These are phyloP conservation scores for Tor tambroides DNA, from an alignment of 2,113 vertebrate species.

Conservation along the genomic window DNA sequence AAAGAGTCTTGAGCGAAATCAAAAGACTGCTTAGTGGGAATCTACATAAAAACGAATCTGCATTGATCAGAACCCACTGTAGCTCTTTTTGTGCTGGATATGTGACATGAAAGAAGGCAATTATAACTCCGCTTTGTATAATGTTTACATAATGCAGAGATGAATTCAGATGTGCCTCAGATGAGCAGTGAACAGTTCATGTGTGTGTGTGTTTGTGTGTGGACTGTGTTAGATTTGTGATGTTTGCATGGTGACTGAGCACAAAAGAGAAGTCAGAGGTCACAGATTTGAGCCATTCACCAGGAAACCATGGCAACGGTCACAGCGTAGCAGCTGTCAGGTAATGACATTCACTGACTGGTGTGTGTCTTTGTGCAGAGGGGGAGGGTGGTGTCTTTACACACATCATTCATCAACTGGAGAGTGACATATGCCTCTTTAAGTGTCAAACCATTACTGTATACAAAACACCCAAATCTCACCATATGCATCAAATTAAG, in stretches of 20 bases:
- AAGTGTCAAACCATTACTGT: conserved; percentile 27
- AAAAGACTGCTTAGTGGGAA: conserved; percentile 10
- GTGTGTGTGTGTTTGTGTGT: neutral
- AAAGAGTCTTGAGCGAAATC: conserved; percentile 30
- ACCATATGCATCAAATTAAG: neutral
- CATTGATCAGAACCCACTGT: conserved; percentile 36
- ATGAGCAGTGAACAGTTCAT: conserved; percentile 4
- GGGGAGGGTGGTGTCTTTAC: conserved; percentile 32
- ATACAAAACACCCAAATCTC: neutral
- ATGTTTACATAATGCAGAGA: conserved; percentile 20
- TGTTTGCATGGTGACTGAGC: conserved; percentile 51
- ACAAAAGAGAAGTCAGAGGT: conserved; percentile 57
- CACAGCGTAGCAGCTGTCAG: conserved; percentile 60
- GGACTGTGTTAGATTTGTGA: conserved; percentile 9
- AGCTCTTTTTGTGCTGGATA: conserved; percentile 26
- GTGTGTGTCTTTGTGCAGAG: conserved; percentile 30
- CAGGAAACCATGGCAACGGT: conserved; percentile 69
- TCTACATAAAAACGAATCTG: conserved; percentile 8
- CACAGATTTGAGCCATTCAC: conserved; percentile 52
- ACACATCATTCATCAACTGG: conserved; percentile 52
- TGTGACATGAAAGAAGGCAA: conserved; percentile 23
- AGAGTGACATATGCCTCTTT: conserved; percentile 32
- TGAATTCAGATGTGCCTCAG: neutral
- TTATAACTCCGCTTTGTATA: conserved; percentile 3
- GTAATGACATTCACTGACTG: conserved; percentile 64